Evolutionary conservation across 2,797 vertebrate species (phyloP).

Genomic region (Eulemur mongoz): DNA sequence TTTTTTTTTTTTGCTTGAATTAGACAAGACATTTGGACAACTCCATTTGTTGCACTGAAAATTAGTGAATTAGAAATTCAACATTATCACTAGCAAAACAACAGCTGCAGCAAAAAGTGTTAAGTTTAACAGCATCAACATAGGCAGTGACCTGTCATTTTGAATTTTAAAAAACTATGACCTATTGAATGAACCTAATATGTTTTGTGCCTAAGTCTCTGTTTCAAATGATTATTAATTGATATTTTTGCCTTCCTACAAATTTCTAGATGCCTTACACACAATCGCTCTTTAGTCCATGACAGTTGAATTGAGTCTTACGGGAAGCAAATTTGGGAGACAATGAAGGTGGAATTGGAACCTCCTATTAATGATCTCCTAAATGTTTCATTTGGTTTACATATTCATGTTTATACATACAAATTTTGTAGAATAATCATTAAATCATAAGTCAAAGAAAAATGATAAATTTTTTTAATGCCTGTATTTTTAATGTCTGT

Average conservation of each 20-base stretch:
- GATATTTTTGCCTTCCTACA: neutral
- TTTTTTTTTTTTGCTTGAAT: neutral
- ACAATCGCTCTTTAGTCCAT: neutral
- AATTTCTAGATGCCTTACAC: neutral
- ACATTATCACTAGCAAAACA: neutral
- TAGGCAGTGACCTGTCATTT: neutral
- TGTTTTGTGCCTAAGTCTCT: neutral
- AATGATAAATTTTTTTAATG: neutral
- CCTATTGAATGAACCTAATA: neutral
- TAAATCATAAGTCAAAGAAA: neutral
- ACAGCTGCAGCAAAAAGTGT: neutral
- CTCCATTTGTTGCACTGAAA: neutral
- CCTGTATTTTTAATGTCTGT: neutral
- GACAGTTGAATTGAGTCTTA: neutral
- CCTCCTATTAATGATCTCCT: neutral
- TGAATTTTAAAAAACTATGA: neutral
- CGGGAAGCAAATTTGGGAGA: neutral
- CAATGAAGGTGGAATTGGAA: neutral
- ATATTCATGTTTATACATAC: neutral
- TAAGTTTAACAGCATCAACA: neutral
- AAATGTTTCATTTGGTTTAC: neutral
- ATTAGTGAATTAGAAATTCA: neutral
- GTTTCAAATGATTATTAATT: neutral
- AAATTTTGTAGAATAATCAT: slow-evolving; percentile 1
- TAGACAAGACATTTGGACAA: neutral